Base-by-base conservation (phyloP, 1,140 invertebrate genomes). In the Acromyrmex echinatior region DNA sequence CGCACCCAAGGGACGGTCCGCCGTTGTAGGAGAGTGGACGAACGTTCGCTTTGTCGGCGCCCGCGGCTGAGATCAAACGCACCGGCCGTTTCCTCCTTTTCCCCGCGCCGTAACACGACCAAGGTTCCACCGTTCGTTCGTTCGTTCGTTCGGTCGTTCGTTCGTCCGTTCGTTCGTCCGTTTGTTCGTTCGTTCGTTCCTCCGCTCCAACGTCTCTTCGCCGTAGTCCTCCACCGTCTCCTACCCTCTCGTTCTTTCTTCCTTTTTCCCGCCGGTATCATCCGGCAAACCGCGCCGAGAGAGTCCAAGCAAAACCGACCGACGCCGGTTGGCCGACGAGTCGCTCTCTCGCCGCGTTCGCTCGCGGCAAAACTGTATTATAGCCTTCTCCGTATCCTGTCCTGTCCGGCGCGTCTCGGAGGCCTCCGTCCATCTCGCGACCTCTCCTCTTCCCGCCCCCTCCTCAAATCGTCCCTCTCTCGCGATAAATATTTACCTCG, bases 31-130 rank as follows among this genome's bases (percentile, higher is more conserved):
- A 90, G 91, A 92, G 92, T 92, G 93, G 94, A 93, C 93, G 93
- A 92, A 91, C 92, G 31, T 35, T 35, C 31, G 94, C 94, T 95
- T 95, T 95, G 94, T 95, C 94, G 94, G 94, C 94, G 94, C 94
- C 94, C 94, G 94, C 94, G 94, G 94, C 94, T 28, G 90, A 94
- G 92, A 94, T 94, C 94, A 95, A 95, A 95, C 89, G 91, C 89
- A 92, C 94, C 94, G 94, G 93, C 92, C 88, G 90, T 86, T 89
- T 86, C 76, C 90, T 88, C 91, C 74, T 81, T 89, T 56, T 71
- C 86, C 77, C 86, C 79, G 87, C 77, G 65, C 90, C 80, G 81
- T 86, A 90, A 91, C 90, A 86, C 88, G 85, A 76, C 81, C 86
- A 79, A 60, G 77, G 80, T 70, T 81, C 86, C 77, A 85, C 73